Conservation (phyloP, 2,113 vertebrate species). For the Sylvilagus bachmani region DNA sequence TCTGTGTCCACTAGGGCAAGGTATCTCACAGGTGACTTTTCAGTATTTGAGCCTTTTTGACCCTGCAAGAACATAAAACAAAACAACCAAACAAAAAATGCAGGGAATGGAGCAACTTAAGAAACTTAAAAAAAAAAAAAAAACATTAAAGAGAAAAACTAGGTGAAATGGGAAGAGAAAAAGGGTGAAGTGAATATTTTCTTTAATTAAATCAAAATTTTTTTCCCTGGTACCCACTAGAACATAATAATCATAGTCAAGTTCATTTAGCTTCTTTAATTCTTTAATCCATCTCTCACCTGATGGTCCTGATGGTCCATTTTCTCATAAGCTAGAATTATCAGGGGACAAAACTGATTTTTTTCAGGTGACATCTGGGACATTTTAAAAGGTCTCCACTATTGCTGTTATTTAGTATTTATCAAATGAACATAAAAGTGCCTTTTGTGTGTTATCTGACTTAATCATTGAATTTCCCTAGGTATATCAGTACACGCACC, state of each 20-base stretch:
- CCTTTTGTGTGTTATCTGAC: neutral
- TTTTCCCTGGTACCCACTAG: neutral
- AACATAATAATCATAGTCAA: neutral
- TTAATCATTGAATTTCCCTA: neutral
- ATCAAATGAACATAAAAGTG: neutral
- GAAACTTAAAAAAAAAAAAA: neutral
- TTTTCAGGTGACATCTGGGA: neutral
- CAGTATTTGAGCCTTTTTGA: neutral
- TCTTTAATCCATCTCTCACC: neutral
- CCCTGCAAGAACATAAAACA: neutral
- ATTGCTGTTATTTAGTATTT: neutral
- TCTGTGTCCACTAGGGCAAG: neutral
- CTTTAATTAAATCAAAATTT: slow-evolving; percentile 29
- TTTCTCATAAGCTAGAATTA: slow-evolving; percentile 43
- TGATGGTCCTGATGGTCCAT: neutral
- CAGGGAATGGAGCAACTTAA: neutral
- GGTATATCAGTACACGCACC: neutral
- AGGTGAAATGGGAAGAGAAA: neutral
- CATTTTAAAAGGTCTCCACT: neutral
- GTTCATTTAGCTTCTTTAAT: neutral
- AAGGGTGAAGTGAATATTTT: neutral
- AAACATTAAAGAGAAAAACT: slow-evolving; percentile 14
- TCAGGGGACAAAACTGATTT: neutral
- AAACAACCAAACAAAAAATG: neutral
- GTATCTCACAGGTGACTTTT: neutral